Base-by-base conservation (phyloP, 2,113 vertebrate species). In the Callipepla californica region DNA sequence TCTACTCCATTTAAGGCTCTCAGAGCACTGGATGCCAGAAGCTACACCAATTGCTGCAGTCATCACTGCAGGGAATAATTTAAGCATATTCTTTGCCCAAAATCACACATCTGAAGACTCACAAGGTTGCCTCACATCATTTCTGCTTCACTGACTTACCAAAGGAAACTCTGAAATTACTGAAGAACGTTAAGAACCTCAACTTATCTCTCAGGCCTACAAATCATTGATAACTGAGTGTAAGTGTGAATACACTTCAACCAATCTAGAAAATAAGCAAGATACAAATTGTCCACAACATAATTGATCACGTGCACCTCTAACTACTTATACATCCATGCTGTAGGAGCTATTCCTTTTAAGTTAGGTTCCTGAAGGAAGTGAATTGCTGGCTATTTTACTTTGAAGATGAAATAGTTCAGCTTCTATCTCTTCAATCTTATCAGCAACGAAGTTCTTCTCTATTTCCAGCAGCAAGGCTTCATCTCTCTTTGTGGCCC, bases 391-490 rank as follows among this genome's bases (percentile, higher is more conserved):
- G 16, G 9, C 59, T 50, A 1, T 63, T 87, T 17, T 4, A 47
- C 48, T 58, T 55, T 81, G 74, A 79, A 93, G 87, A 75, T 47
- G 55, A 70, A 79, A 53, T 10, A 89, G 34, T 69, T 95, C 93
- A 75, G 85, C 92, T 80, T 94, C 96, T 59, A 95, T 57, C 25
- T 96, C 95, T 73, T 80, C 93, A 48, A 73, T 94, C 72, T 72
- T 89, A 90, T 95, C 87, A 34, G 85, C 94, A 51, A 92, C 4
- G 58, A 95, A 93, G 76, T 75, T 86, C 75, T 95, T 97, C 89
- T 78, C 84, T 4, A 91, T 85, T 57, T 97, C 96, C 91, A 98
- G 89, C 75, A 95, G 73, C 58, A 93, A 55, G 38, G 68, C 32
- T 72, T 68, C 84, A 20, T 80, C 82, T 44, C 92, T 94, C 62